Base-by-base conservation (phyloP, 1,140 invertebrate genomes). In the Adoxophyes honmai region DNA sequence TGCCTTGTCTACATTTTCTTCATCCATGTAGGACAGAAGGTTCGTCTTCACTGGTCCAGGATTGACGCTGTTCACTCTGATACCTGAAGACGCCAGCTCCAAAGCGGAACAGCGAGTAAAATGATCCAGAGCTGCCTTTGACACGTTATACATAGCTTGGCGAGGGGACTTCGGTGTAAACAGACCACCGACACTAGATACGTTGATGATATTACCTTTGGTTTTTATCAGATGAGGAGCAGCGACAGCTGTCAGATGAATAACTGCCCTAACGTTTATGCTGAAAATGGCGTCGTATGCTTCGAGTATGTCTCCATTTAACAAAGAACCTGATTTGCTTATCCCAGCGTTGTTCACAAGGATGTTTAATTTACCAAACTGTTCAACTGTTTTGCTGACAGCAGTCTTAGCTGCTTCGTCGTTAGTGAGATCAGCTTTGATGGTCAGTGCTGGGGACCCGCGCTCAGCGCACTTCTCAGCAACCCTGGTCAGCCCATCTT, bases 171-270 rank as follows among this genome's bases (percentile, higher is more conserved):
- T 81, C 93, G 73, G 18, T 92, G 66, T 10, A 93, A 7, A 81
- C 6, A 95, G 75, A 14, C 95, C 95, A 73, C 91, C 93, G 0
- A 97, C 93, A 77, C 95, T 96, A 1, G 95, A 96, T 2, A 97
- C 92, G 80, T 97, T 97, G 0, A 97, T 70, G 66, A 96, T 93
- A 59, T 91, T 94, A 14, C 95, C 95, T 79, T 95, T 94, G 0
- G 93, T 92, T 74, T 92, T 89, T 6, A 94, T 89, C 5, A 98
- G 84, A 82, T 96, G 89, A 0, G 96, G 96, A 0, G 94, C 92
- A 52, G 93, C 92, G 21, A 95, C 66, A 88, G 91, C 91, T 2
- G 93, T 94, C 39, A 95, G 67, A 42, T 93, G 85, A 74, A 92
- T 94, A 1, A 94, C 78, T 18, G 93, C 86, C 52, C 92, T 88